Conservation (phyloP, 92 coral and sea anemone species). For the Blastomussa wellsi region DNA sequence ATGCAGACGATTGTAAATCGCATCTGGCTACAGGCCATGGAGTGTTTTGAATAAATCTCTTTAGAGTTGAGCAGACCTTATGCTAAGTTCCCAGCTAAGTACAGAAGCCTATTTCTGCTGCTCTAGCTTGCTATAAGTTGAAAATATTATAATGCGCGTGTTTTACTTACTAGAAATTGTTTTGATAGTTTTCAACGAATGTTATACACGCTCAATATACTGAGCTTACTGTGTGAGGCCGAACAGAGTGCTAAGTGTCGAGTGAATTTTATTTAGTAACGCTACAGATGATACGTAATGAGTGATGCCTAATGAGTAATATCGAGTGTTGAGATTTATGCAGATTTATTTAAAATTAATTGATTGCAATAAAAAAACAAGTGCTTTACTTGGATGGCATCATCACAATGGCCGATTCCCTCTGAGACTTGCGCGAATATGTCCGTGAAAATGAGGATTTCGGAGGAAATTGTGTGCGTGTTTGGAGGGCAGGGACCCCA, state of each 20-base stretch:
- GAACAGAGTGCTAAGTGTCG: not conserved
- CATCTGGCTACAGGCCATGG: not conserved
- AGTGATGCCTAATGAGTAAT: not conserved
- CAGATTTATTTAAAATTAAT: not conserved
- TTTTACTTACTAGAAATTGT: not conserved
- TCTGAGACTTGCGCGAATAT: too few species aligned
- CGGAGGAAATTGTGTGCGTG: too few species aligned
- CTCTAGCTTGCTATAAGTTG: not conserved
- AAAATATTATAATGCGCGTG: not conserved
- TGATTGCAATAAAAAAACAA: conserved; percentile 5
- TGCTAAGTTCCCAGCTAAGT: not conserved
- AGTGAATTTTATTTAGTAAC: not conserved
- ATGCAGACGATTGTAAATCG: not conserved
- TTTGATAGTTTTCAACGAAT: not conserved
- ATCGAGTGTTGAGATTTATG: not conserved
- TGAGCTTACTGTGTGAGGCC: not conserved
- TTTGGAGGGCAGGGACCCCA: too few species aligned
- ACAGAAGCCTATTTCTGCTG: not conserved
- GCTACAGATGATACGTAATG: not conserved
- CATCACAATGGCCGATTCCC: not conserved
- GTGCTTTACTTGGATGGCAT: not conserved
- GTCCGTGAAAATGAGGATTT: too few species aligned
- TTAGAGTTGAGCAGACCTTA: not conserved
- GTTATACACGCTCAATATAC: not conserved
- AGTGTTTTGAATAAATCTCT: not conserved